phyloP scores from a whole-genome alignment of 2,113 vertebrate genomes.

The Pungitius pungitius region DNA sequence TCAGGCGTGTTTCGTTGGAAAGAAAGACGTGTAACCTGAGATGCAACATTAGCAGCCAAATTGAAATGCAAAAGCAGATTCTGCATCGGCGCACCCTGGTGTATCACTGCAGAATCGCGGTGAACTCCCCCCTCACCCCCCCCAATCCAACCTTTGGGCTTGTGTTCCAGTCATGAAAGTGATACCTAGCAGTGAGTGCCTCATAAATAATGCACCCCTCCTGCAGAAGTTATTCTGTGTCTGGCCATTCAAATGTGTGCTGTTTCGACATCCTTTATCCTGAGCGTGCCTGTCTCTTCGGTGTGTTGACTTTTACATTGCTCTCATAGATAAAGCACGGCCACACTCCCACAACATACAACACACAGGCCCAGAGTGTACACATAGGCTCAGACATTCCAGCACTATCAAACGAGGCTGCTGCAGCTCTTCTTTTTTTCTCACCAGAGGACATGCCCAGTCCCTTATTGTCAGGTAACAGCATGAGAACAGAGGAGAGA shows the following conservation, averaged over 20 bases:
- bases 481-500: conserved; percentile 54
- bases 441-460: conserved; percentile 50
- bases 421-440: conserved; percentile 53
- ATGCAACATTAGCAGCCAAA: conserved; percentile 56
- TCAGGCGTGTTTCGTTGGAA: conserved; percentile 38
- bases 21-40: conserved; percentile 61
- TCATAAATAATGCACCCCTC: conserved; percentile 67
- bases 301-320: conserved; percentile 13
- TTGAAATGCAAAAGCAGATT: conserved; percentile 52
- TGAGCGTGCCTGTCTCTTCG: conserved; percentile 6
- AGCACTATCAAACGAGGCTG: conserved; percentile 56
- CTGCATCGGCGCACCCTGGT: conserved; percentile 46
- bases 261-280: conserved; percentile 23
- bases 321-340: conserved; percentile 29
- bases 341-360: conserved; percentile 12
- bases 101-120: conserved; percentile 51
- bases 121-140: background rate
- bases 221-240: conserved; percentile 33
- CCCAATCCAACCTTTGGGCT: conserved; percentile 41
- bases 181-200: conserved; percentile 47
- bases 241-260: background rate
- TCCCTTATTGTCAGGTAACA: conserved; percentile 61
- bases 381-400: conserved; percentile 48
- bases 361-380: conserved; percentile 18
- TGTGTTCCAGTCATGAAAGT: conserved; percentile 51